Percentiles rank a stretch among this genome's conserved stretches.
Evolutionary conservation across 1,140 invertebrate species (phyloP).

Genomic region (Heliconius eleuchia): DNA sequence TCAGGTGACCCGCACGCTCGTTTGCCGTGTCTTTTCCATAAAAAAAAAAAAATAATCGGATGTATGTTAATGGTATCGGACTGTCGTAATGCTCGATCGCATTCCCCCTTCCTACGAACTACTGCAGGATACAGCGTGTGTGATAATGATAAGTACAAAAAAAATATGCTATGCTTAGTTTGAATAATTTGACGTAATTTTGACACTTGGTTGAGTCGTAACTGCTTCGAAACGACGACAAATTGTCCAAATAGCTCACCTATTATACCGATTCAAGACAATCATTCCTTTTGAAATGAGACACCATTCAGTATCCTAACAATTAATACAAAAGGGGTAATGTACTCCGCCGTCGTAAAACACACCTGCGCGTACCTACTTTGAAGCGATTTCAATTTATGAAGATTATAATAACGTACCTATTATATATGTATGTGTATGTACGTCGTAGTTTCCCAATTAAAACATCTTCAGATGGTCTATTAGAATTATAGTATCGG

Average conservation of each 20-base stretch:
- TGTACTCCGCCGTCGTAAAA: slow-evolving; percentile 28
- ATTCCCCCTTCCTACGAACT: not conserved
- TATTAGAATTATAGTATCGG: no score
- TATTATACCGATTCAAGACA: not conserved
- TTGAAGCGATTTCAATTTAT: not conserved
- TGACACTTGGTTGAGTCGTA: not conserved
- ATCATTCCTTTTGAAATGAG: slow-evolving; percentile 2
- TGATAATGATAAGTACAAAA: not conserved
- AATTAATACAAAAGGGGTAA: slow-evolving; percentile 38
- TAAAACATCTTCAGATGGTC: no score
- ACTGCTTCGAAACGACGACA: not conserved
- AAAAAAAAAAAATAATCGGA: no score
- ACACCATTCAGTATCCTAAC: not conserved
- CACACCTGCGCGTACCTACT: slow-evolving; percentile 34
- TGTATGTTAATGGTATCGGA: not conserved
- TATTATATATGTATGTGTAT: not conserved
- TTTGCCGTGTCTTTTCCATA: no score
- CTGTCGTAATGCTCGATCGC: not conserved
- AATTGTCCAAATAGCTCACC: not conserved
- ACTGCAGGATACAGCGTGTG: not conserved
- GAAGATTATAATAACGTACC: not conserved
- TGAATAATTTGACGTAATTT: no score
- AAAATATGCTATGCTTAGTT: not conserved
- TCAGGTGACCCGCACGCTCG: no score
- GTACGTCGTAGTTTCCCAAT: not conserved